phyloP scores from a whole-genome alignment of 1,140 invertebrate species.

The Trichonephila inaurata region DNA sequence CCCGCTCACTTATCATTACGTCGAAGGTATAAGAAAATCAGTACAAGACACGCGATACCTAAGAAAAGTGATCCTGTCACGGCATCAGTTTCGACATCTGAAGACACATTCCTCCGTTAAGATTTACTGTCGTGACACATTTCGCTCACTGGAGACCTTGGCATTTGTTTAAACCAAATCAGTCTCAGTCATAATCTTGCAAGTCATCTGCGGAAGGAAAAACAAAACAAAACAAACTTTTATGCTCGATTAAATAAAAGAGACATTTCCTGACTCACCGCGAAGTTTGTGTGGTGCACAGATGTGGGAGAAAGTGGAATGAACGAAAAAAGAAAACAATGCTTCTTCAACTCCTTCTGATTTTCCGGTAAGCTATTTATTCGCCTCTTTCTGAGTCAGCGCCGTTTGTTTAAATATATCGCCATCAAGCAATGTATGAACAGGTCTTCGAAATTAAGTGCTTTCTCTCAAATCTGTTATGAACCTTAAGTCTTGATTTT shows the following conservation, averaged over 20 bases:
- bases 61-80: neutral
- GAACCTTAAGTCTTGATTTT: neutral
- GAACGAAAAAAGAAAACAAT: constrained; percentile 26
- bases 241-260: constrained; percentile 8
- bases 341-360: neutral
- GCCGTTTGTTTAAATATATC: constrained; percentile 11
- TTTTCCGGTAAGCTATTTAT: neutral
- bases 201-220: constrained; percentile 1
- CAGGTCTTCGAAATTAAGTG: neutral
- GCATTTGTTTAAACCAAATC: constrained; percentile 37
- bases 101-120: constrained; percentile 17
- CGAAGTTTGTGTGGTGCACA: neutral
- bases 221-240: neutral
- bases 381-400: neutral
- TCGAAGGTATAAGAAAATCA: neutral
- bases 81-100: constrained; percentile 1
- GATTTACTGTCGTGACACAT: constrained; percentile 24
- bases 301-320: neutral
- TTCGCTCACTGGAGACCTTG: constrained; percentile 7
- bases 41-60: constrained; percentile 1
- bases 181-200: constrained; percentile 9
- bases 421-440: neutral
- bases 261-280: constrained; percentile 14
- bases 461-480: neutral
- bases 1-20: neutral